A percentile compares a stretch with the other conserved stretches of the same genome.
Evolutionary conservation across 2,113 vertebrate genomes (phyloP).

Genomic region (Nibea coibor): DNA sequence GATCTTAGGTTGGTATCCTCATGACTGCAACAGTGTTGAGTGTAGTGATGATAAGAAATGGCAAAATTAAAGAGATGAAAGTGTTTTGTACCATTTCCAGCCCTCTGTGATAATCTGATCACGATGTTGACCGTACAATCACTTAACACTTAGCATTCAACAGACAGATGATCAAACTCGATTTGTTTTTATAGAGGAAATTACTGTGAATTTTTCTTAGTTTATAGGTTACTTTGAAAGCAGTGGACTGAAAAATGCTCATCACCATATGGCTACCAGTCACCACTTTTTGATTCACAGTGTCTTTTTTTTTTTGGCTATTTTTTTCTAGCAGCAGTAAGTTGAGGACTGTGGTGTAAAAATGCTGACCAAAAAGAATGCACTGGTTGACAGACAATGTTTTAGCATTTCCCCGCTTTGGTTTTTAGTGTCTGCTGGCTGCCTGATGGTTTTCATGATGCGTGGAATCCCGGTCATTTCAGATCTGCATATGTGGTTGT

Average conservation of each 20-base stretch:
- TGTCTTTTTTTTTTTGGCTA: constrained; percentile 8
- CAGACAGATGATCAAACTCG: constrained; percentile 56
- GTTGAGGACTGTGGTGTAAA: constrained; percentile 32
- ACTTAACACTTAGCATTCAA: constrained; percentile 48
- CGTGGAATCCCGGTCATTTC: constrained; percentile 25
- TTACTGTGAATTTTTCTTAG: constrained; percentile 22
- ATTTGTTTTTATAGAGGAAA: constrained; percentile 63
- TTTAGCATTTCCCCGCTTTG: constrained; percentile 22
- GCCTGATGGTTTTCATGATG: constrained; percentile 41
- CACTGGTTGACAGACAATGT: constrained; percentile 34
- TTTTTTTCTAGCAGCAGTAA: constrained; percentile 9
- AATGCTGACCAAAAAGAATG: constrained; percentile 39
- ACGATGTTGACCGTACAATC: constrained; percentile 71
- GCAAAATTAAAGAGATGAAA: constrained; percentile 86
- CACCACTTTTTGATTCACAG: constrained; percentile 34
- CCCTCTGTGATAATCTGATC: constrained; percentile 88
- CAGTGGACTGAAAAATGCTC: constrained; percentile 40
- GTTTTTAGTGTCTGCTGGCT: constrained; percentile 22
- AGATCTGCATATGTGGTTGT: constrained; percentile 34
- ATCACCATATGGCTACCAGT: constrained; percentile 76
- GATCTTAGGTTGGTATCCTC: constrained; percentile 24
- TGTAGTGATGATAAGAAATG: constrained; percentile 54
- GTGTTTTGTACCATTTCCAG: constrained; percentile 84
- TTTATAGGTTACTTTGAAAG: constrained; percentile 73
- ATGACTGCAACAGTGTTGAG: constrained; percentile 40